Evolutionary conservation across 2,113 vertebrate species (phyloP).

Genomic region (Atrichornis clamosus): DNA sequence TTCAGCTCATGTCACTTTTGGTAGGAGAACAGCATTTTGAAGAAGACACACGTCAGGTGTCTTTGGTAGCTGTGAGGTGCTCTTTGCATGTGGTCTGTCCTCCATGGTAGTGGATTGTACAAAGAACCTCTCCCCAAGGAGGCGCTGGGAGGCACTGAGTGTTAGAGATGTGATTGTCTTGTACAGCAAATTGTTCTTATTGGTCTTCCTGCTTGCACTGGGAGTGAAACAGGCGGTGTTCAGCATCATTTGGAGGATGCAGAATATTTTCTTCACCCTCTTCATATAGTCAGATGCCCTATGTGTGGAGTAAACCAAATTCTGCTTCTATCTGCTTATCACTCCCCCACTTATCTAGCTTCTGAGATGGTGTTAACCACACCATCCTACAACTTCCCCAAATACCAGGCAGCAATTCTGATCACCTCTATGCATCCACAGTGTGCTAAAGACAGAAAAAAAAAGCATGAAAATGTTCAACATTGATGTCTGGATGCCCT

Average conservation of each 20-base stretch:
- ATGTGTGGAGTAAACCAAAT: background rate
- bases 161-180: background rate
- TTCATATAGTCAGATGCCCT: background rate
- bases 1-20: background rate
- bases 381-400: background rate
- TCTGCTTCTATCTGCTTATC: background rate
- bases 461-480: background rate
- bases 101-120: rapidly evolving
- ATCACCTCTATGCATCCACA: background rate
- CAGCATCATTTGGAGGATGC: background rate
- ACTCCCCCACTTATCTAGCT: background rate
- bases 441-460: background rate
- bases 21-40: background rate
- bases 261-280: background rate
- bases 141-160: background rate
- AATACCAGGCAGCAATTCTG: background rate
- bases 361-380: background rate
- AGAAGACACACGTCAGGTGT: background rate
- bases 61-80: background rate
- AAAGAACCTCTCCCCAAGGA: background rate
- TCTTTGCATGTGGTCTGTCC: background rate
- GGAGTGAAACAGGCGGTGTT: background rate
- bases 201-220: background rate
- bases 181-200: background rate
- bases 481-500: background rate